Percentiles rank a stretch among this genome's conserved stretches.
phyloP scores from a whole-genome alignment of 2,797 vertebrate species.

The Acanthiza pusilla region DNA sequence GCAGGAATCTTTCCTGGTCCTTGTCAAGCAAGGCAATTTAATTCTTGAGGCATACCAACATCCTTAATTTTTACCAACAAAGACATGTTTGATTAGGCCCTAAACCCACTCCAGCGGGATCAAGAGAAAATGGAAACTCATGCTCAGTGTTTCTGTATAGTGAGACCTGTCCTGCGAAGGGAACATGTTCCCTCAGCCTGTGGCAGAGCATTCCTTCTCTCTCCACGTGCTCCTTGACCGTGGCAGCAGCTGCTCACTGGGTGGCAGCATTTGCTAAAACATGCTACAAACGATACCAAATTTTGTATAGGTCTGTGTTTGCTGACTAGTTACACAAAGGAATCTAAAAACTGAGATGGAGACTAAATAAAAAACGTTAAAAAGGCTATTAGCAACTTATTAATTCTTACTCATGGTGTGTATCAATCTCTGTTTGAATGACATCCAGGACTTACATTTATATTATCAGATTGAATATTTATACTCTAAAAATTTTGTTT shows the following conservation, averaged over 20 bases:
- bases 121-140: neutral
- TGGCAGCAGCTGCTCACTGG: neutral
- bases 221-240: neutral
- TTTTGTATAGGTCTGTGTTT: neutral
- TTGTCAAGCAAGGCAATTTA: neutral
- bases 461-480: neutral
- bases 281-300: neutral
- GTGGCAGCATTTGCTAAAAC: neutral
- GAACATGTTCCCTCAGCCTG: accelerated
- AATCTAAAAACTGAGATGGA: neutral
- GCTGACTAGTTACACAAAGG: neutral
- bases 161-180: neutral
- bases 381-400: neutral
- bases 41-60: neutral
- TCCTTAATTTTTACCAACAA: accelerated
- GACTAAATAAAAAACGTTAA: neutral
- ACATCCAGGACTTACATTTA: neutral
- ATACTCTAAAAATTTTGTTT: neutral
- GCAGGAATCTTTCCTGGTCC: neutral
- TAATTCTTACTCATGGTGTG: neutral
- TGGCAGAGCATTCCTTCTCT: neutral
- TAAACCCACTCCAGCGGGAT: neutral
- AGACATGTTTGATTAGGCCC: neutral
- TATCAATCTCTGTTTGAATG: neutral
- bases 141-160: neutral